Evolutionary conservation across 2,888 invertebrate species (phyloP), one percentile per base, ranked within the genome.

Genomic region (Exephanes ischioxanthus): DNA sequence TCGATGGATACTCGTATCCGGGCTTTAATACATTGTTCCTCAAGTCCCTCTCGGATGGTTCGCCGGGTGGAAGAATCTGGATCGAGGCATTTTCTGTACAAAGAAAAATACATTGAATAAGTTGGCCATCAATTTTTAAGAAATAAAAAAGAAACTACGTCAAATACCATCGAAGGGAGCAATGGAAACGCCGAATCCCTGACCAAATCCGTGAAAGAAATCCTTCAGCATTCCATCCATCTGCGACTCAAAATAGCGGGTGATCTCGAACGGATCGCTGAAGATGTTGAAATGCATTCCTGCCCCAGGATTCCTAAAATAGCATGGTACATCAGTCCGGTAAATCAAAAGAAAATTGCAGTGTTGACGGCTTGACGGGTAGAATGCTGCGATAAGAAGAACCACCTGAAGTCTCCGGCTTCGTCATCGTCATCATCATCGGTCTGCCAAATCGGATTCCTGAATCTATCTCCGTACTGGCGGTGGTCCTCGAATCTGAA

Each of bases 211-310:
- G 71, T 82, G 94, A 91, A 87, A 94, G 84, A 96, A 94, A 68
- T 92, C 93, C 85, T 94, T 95, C 87, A 96, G 90, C 84, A 96
- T 94, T 75, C 95, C 94, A 85, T 95, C 95, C 94, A 96, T 94
- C 92, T 96, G 95, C 9, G 95, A 94, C 90, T 96, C 96, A 89
- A 96, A 96, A 88, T 95, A 95, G 84, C 94, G 94, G 84, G 96
- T 95, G 92, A 96, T 95, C 92, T 96, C 95, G 86, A 95, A 88
- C 0, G 96, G 96, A 93, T 95, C 95, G 30, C 95, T 94, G 85
- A 95, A 95, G n/a, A 96, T 93, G 87, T 95, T 94, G 89, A 96
- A 96, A 11, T 91, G 90, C n/a, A 87, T 76, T n/a, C 55, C 72
- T 1, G 55, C 41, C 48, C 89, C 87, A 48, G 83, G 78, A 68